Percentiles rank a stretch among this genome's conserved stretches.
phyloP scores from a whole-genome alignment of 2,113 vertebrate genomes.

The Capreolus pygargus region DNA sequence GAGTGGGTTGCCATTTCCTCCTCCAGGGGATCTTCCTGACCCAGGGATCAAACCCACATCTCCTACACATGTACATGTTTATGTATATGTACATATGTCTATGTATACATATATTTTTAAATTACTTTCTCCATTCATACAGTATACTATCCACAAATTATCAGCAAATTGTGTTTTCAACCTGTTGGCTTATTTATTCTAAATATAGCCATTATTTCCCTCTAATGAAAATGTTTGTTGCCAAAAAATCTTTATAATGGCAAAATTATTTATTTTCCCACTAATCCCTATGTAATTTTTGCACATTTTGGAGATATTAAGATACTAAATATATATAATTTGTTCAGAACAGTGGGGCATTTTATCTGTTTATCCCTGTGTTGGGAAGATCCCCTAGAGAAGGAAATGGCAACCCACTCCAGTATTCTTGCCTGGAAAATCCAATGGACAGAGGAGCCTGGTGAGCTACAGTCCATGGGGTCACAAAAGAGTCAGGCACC shows the following conservation, averaged over 20 bases:
- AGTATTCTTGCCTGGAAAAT: neutral
- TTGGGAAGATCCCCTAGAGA: neutral
- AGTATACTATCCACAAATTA: neutral
- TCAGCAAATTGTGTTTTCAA: conserved; percentile 14
- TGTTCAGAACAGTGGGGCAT: neutral
- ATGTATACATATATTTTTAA: neutral
- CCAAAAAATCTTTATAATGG: neutral
- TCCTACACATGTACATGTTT: neutral
- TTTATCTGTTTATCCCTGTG: neutral
- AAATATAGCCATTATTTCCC: neutral
- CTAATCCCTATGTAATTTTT: neutral
- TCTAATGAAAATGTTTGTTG: neutral
- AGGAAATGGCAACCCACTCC: neutral
- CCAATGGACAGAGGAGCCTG: neutral
- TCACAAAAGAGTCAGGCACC: neutral
- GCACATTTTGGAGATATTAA: neutral
- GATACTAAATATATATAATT: neutral
- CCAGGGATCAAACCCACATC: neutral
- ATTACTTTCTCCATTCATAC: neutral
- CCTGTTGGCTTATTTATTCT: neutral
- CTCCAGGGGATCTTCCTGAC: neutral
- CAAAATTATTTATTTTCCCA: neutral
- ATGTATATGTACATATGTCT: neutral
- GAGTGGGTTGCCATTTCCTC: neutral
- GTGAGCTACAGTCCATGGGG: neutral